Percentiles rank a stretch among this genome's conserved stretches.
These are phyloP conservation scores for Drosophila nr. perissopoda DNA, from an alignment of 2,888 invertebrate genomes.

Conservation along the genomic window DNA sequence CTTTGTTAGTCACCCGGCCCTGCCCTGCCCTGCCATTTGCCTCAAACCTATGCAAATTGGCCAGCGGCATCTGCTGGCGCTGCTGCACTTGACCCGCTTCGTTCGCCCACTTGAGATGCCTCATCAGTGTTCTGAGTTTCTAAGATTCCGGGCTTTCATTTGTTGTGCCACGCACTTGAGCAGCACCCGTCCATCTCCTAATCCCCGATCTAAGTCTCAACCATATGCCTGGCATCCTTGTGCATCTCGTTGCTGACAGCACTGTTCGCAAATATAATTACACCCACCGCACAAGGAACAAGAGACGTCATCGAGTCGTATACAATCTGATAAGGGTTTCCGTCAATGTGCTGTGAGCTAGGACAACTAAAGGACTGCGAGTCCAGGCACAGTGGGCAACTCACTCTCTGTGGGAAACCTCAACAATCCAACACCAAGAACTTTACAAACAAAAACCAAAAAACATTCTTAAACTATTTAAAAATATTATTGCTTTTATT, in stretches of 20 bases:
- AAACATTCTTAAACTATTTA: background rate
- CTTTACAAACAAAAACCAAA: background rate
- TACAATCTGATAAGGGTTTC: conserved; percentile 47
- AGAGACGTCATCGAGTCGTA: background rate
- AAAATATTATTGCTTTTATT: background rate
- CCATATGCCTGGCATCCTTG: conserved; percentile 17
- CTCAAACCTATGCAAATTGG: conserved; percentile 34
- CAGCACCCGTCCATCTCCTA: conserved; percentile 9
- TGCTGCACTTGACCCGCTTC: conserved; percentile 71
- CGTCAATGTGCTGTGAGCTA: conserved; percentile 30
- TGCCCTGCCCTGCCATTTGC: background rate
- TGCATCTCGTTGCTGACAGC: conserved; percentile 39
- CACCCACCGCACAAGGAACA: conserved; percentile 1
- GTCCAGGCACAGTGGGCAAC: background rate
- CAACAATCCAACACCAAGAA: background rate
- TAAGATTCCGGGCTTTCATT: conserved; percentile 43
- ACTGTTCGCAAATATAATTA: conserved; percentile 56
- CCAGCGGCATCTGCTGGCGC: conserved; percentile 55
- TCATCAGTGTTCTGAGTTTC: conserved; percentile 59
- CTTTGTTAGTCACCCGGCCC: background rate
- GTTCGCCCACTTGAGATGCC: conserved; percentile 58
- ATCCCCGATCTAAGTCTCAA: conserved; percentile 20
- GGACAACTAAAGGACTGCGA: background rate
- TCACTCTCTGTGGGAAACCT: background rate
- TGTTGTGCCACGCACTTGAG: conserved; percentile 60